Conservation (phyloP, 2,797 vertebrate species). For the Vultur gryphus region DNA sequence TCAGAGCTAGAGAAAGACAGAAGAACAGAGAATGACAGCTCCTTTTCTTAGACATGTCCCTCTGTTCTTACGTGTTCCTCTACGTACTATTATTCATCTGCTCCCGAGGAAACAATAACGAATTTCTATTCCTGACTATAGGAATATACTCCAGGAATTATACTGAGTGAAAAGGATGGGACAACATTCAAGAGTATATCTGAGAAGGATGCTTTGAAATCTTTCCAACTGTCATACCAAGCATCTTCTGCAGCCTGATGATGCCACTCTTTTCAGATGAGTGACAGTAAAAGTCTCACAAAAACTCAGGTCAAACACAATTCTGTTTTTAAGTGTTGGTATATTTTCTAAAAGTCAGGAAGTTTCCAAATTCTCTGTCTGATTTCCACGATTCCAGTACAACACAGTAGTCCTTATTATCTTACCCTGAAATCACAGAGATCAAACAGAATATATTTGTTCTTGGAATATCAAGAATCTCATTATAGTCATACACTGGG, state of each 20-base stretch:
- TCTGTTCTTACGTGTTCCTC: background rate
- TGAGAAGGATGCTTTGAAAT: background rate
- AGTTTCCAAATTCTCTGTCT: background rate
- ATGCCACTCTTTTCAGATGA: background rate
- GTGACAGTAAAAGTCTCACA: background rate
- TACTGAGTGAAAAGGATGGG: background rate
- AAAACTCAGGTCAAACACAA: background rate
- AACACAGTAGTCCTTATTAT: background rate
- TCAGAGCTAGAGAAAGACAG: background rate
- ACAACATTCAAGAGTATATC: background rate
- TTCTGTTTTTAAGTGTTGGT: background rate
- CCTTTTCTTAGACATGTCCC: background rate
- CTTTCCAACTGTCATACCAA: background rate
- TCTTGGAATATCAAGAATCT: background rate
- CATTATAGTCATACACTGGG: background rate
- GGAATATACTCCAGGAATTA: background rate
- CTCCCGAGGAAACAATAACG: background rate
- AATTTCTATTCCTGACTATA: background rate
- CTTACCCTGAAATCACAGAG: background rate
- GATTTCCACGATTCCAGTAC: background rate
- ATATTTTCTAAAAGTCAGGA: background rate
- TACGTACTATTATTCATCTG: background rate
- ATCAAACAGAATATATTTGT: background rate
- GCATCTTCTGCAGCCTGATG: background rate
- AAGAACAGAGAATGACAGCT: background rate